phyloP scores from a whole-genome alignment of 2,888 invertebrate species.

The Hypomecis atomaria region DNA sequence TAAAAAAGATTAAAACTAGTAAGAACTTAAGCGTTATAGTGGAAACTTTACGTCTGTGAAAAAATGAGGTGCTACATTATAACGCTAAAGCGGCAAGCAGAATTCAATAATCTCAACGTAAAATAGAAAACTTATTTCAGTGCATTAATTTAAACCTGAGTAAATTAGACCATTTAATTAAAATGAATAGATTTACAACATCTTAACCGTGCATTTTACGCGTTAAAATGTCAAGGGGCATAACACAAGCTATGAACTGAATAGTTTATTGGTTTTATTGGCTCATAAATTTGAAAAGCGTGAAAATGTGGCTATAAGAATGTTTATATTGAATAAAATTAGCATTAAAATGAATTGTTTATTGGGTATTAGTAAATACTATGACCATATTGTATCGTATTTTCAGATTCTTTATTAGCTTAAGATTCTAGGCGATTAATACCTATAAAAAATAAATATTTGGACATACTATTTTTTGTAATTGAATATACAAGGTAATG shows the following conservation, averaged over 20 bases:
- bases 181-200: slow-evolving; percentile 3
- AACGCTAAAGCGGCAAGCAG: too few relatives aligned
- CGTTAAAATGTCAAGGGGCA: slow-evolving; percentile 13
- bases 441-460: too few relatives aligned
- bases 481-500: too few relatives aligned
- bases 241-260: slow-evolving; percentile 10
- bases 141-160: too few relatives aligned
- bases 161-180: slow-evolving; percentile 6
- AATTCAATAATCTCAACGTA: too few relatives aligned
- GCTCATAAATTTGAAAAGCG: slow-evolving; percentile 12
- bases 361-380: neutral
- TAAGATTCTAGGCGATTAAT: too few relatives aligned
- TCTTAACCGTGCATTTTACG: slow-evolving; percentile 9
- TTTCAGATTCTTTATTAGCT: neutral
- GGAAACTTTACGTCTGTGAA: too few relatives aligned
- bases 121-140: too few relatives aligned
- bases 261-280: slow-evolving; percentile 11
- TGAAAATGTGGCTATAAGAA: slow-evolving; percentile 16
- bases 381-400: neutral
- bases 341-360: slow-evolving; percentile 10
- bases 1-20: too few relatives aligned
- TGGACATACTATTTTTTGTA: too few relatives aligned
- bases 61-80: too few relatives aligned
- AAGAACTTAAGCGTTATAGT: too few relatives aligned
- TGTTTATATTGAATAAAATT: slow-evolving; percentile 16